These are phyloP conservation scores for Stomatorhinus walkeri DNA, from an alignment of 2,797 vertebrate genomes.

Conservation along the genomic window DNA sequence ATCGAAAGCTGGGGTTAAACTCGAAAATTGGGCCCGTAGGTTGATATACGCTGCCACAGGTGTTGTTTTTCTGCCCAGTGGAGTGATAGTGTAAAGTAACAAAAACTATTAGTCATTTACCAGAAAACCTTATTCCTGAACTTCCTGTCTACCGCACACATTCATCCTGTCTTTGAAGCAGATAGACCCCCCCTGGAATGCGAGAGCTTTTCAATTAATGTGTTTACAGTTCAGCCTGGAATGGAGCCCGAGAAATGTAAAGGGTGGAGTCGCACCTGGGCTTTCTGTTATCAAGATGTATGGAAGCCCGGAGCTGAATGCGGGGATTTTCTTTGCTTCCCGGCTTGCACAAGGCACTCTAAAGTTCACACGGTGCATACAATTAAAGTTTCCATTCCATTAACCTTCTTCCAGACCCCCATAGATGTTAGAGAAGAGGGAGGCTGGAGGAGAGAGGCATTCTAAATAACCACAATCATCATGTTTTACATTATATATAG, in stretches of 20 bases:
- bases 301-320: not conserved
- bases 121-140: not conserved
- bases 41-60: not conserved
- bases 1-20: not conserved
- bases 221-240: not conserved
- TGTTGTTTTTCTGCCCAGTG: not conserved
- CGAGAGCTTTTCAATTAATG: slow-evolving; percentile 14
- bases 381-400: slow-evolving; percentile 30
- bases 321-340: slow-evolving; percentile 10
- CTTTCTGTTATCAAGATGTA: slow-evolving; percentile 7
- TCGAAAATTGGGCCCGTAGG: not conserved
- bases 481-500: not conserved
- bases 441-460: not conserved
- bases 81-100: not conserved
- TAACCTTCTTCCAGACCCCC: slow-evolving; percentile 12
- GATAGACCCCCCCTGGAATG: not conserved
- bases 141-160: not conserved
- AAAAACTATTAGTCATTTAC: not conserved
- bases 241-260: not conserved
- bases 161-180: not conserved
- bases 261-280: not conserved
- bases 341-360: slow-evolving; percentile 22
- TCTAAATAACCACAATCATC: slow-evolving; percentile 21
- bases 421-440: not conserved
- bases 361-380: slow-evolving; percentile 17